Evolutionary conservation across 2,113 vertebrate species (phyloP).

Genomic region (Clarias magur): DNA sequence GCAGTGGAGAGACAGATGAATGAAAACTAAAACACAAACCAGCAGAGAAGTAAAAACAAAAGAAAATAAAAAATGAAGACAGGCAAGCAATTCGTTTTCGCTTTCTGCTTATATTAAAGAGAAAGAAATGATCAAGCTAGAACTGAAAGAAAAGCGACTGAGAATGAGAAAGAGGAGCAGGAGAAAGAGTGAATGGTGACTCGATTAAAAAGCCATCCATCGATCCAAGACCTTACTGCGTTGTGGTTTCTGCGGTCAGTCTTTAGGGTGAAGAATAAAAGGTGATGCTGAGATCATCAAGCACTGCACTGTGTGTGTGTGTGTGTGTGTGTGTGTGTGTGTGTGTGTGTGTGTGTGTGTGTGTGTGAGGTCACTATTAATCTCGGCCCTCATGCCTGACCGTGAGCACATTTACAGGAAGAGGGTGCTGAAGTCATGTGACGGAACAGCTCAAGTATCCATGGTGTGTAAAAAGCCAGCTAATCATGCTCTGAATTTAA

Average conservation of each 20-base stretch:
- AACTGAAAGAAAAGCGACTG: neutral
- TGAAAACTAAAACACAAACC: neutral
- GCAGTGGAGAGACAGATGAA: neutral
- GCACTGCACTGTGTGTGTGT: neutral
- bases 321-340: too few species aligned
- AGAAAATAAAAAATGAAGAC: neutral
- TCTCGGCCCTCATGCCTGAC: too few species aligned
- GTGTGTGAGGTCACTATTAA: too few species aligned
- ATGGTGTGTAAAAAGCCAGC: neutral
- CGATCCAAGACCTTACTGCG: conserved; percentile 10
- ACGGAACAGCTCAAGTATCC: neutral
- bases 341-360: neutral
- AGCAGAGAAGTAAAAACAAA: neutral
- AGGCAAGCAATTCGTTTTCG: neutral
- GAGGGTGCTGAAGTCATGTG: neutral
- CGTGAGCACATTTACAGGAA: neutral
- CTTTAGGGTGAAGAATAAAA: conserved; percentile 3
- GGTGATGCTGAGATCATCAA: conserved; percentile 20
- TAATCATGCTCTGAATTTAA: neutral
- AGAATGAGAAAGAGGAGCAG: neutral
- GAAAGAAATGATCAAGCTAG: neutral
- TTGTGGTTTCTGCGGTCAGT: conserved; percentile 6
- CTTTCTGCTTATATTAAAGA: neutral
- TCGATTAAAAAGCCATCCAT: conserved; percentile 23
- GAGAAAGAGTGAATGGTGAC: conserved; percentile 18